phyloP scores from a whole-genome alignment of 2,888 invertebrate genomes.

The Pterostichus niger region DNA sequence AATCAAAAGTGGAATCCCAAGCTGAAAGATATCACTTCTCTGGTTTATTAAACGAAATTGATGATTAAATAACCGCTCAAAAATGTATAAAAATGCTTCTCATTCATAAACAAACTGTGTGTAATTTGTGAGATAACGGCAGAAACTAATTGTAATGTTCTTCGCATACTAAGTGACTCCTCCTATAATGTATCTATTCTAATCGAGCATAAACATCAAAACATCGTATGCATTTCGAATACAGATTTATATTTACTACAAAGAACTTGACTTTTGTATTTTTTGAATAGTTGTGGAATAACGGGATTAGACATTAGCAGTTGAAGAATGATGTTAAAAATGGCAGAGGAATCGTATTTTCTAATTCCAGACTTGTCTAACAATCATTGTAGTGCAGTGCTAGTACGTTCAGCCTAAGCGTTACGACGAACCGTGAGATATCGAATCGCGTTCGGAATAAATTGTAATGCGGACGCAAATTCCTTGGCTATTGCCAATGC shows the following conservation, averaged over 20 bases:
- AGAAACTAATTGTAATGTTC: no score
- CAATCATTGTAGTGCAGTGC: constrained; percentile 32
- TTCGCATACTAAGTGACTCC: background rate
- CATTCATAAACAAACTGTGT: no score
- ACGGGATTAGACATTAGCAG: constrained; percentile 18
- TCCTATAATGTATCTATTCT: background rate
- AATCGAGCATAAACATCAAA: background rate
- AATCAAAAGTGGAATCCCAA: no score
- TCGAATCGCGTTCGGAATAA: constrained; percentile 52
- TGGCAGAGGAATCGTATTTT: constrained; percentile 30
- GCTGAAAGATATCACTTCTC: no score
- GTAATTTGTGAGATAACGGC: no score
- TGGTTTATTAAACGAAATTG: no score
- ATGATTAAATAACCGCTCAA: no score
- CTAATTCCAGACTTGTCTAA: constrained; percentile 48
- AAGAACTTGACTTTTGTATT: background rate
- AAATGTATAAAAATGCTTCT: no score
- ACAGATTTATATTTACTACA: background rate
- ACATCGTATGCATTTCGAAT: background rate
- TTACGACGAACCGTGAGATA: constrained; percentile 29
- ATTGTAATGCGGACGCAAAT: constrained; percentile 46
- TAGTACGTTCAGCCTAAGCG: background rate
- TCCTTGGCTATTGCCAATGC: constrained; percentile 43
- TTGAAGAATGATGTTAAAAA: constrained; percentile 17
- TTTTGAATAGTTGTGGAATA: constrained; percentile 22